A percentile compares a stretch with the other conserved stretches of the same genome.
These are phyloP conservation scores for Ctenoplectra terminalis DNA, from an alignment of 1,140 invertebrate genomes.

Conservation along the genomic window DNA sequence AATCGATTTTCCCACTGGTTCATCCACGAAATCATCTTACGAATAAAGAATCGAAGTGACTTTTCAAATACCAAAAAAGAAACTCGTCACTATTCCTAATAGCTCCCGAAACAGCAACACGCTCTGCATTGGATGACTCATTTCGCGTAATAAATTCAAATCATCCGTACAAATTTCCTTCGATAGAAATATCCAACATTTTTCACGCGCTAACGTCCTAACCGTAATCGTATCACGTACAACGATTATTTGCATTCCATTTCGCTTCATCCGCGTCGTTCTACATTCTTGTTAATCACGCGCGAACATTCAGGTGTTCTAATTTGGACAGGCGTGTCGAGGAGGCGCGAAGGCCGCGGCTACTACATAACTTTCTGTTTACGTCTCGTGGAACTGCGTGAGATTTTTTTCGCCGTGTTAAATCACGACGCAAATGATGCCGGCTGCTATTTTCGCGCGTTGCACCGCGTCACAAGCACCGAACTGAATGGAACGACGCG, in stretches of 20 bases:
- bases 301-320: conserved; percentile 39
- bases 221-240: background rate
- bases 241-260: conserved; percentile 14
- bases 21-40: no score
- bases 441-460: conserved; percentile 60
- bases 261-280: background rate
- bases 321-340: conserved; percentile 26
- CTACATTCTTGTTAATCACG: conserved; percentile 35
- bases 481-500: conserved; percentile 61
- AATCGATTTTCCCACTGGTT: no score
- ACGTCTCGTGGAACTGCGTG: conserved; percentile 9
- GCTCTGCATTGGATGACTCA: no score
- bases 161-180: background rate
- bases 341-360: conserved; percentile 12
- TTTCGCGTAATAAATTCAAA: background rate
- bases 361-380: conserved; percentile 26
- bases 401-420: conserved; percentile 45
- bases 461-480: conserved; percentile 45
- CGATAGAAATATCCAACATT: background rate
- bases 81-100: background rate
- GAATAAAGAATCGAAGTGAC: background rate
- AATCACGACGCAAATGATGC: conserved; percentile 49
- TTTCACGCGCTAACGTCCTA: background rate
- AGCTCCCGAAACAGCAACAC: background rate
- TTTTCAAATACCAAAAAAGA: background rate